These are phyloP conservation scores for Notarius lentiginosus DNA, from an alignment of 2,113 vertebrate species.

Conservation along the genomic window DNA sequence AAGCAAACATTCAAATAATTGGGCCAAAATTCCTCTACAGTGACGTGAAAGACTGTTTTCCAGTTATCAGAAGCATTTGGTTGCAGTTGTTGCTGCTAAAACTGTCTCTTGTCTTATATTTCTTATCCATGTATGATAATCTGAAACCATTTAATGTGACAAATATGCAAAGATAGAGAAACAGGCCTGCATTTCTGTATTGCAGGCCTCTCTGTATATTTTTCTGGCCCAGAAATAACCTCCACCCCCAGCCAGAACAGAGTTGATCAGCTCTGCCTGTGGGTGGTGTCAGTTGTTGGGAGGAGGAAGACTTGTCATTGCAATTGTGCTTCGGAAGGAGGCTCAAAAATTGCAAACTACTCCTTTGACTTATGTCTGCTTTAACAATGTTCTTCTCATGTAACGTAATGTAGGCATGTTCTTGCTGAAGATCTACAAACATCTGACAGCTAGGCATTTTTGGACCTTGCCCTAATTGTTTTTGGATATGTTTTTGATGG, in stretches of 20 bases:
- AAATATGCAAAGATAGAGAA: background rate
- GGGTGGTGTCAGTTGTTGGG: background rate
- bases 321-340: background rate
- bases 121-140: background rate
- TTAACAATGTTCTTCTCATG: background rate
- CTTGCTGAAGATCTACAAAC: background rate
- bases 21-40: background rate
- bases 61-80: background rate
- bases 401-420: background rate
- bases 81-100: background rate
- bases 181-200: background rate
- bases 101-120: background rate
- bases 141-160: background rate
- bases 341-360: background rate
- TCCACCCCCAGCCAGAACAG: background rate
- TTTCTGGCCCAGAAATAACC: background rate
- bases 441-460: background rate
- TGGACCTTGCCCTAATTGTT: background rate
- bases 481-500: background rate
- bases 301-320: background rate
- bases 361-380: background rate
- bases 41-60: background rate
- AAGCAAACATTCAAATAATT: background rate
- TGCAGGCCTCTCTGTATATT: background rate
- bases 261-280: background rate